Base-by-base conservation (phyloP, 2,888 invertebrate species). In the Ceratothoa steindachneri region DNA sequence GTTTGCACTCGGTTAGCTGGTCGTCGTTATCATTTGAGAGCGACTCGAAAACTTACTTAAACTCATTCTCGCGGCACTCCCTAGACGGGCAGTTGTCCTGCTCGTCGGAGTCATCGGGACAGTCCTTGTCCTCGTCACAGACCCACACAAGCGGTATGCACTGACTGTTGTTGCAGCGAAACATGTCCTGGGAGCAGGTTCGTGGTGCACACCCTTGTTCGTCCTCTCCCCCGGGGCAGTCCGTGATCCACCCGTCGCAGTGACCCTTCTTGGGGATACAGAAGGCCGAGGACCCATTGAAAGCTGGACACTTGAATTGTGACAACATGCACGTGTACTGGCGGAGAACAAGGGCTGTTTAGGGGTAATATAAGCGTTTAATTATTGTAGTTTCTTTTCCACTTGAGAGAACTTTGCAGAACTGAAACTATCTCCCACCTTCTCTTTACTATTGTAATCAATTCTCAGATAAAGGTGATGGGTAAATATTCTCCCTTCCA, bases 81-180 rank as follows among this genome's bases (percentile, higher is more conserved):
- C 81, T 74, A 28, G 77, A 76, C 30, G 77, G 80, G 75, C 83
- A 83, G 70, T 80, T 80, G 5, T 68, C 74, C 27, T 81, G 82
- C 77, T 83, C 83, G 77, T 83, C 84, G 72, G 79, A 89, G 71
- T 88, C 88, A 84, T 92, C 91, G 15, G 87, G 87, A 84, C 93
- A 93, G 84, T 93, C 93, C 74, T 88, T 86, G 83, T 91, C 91
- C 4, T 87, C 88, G 85, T 93, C 93, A 84, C 93, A 93, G 69
- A 90, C 89, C 92, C 93, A 93, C 77, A 91, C 90, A 28, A 66
- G 30, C 5, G 71, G 71, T 51, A 71, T 71, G 52, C 71, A 71
- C 41, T 66, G 89, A 80, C 89, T 89, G 83, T 89, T 89, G 71
- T 85, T 86, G 83, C 92, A 92, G 81, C 87, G 87, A 83, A 90